Conservation (phyloP, 2,888 invertebrate genomes). For the Prosopocoilus inquinatus region DNA sequence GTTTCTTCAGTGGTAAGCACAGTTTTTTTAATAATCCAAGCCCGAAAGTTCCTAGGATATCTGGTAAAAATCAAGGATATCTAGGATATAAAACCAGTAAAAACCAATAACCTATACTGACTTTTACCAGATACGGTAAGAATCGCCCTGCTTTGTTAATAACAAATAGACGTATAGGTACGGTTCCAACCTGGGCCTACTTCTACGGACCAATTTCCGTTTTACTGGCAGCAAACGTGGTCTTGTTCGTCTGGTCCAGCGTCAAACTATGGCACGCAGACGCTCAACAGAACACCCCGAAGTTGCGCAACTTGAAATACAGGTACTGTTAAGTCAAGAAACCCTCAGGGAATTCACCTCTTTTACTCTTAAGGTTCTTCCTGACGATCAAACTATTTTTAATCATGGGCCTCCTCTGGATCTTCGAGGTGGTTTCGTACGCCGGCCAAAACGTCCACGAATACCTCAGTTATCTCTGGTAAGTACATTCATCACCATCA, state of each 20-base stretch:
- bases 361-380: conserved; percentile 54
- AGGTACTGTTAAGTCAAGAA: conserved; percentile 49
- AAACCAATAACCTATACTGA: no score
- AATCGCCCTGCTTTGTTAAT: background rate
- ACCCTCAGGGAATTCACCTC: background rate
- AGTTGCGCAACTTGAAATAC: conserved; percentile 49
- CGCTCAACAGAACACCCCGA: conserved; percentile 48
- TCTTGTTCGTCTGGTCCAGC: conserved; percentile 60
- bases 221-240: conserved; percentile 57
- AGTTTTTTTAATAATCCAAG: no score
- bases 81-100: background rate
- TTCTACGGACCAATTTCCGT: conserved; percentile 67
- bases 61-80: no score
- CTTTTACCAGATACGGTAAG: no score
- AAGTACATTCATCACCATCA: conserved; percentile 20
- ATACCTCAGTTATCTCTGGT: conserved; percentile 42
- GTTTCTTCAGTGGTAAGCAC: conserved; percentile 65
- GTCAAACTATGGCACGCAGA: conserved; percentile 58
- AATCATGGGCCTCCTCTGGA: conserved; percentile 71
- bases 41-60: background rate
- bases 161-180: background rate
- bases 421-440: conserved; percentile 63
- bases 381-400: conserved; percentile 65
- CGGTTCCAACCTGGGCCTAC: conserved; percentile 55
- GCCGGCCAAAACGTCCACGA: conserved; percentile 31